These are phyloP conservation scores for Heliconius melpomene DNA, from an alignment of 1,140 invertebrate species.

Conservation along the genomic window DNA sequence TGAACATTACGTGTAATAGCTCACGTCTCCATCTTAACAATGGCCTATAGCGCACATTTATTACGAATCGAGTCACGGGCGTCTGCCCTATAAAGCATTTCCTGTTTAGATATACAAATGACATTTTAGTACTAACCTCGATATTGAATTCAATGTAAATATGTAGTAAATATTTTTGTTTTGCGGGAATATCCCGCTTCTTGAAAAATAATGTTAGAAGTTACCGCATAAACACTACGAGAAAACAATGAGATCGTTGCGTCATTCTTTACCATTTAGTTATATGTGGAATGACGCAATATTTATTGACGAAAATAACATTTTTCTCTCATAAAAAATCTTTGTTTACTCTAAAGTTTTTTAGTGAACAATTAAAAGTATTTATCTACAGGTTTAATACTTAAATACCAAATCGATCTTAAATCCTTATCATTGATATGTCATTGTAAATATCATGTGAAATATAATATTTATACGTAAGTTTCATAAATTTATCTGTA, in stretches of 20 bases:
- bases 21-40: conserved; percentile 43
- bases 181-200: neutral
- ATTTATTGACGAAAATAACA: neutral
- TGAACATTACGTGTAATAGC: conserved; percentile 40
- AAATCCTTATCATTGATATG: neutral
- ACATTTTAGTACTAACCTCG: conserved; percentile 56
- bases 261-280: conserved; percentile 3
- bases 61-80: conserved; percentile 61
- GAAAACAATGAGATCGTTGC: neutral
- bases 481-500: neutral
- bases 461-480: neutral
- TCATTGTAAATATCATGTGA: neutral
- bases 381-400: neutral
- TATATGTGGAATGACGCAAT: conserved; percentile 7
- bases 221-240: neutral
- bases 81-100: conserved; percentile 58
- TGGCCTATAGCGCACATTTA: conserved; percentile 42
- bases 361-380: neutral
- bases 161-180: neutral
- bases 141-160: conserved; percentile 45
- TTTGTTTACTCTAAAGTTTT: neutral
- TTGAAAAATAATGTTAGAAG: neutral
- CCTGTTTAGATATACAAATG: conserved; percentile 63
- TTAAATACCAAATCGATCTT: neutral
- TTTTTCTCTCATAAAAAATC: neutral